Base-by-base conservation (phyloP, 2,113 vertebrate genomes). In the Forbesichthys agassizii region DNA sequence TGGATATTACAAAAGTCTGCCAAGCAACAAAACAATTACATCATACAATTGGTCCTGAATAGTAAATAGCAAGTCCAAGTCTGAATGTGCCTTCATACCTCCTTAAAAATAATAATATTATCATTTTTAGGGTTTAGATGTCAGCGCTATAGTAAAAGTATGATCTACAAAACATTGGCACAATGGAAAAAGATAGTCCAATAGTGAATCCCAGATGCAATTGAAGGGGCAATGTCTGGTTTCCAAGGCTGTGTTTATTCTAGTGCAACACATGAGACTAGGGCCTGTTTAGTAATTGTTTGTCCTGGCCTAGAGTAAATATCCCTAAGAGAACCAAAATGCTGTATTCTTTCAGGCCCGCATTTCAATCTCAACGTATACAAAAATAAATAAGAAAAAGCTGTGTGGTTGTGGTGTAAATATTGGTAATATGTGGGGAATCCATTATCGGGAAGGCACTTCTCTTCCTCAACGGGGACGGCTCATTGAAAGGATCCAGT, bases 111-210 rank as follows among this genome's bases (percentile, higher is more conserved):
- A 86, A 83, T 82, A 66, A 82, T 75, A 83, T 84, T 86, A 85
- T 85, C 87, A 83, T 88, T 84, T 80, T 75, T 78, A 62, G 62
- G 69, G 49, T 76, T 83, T 49, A 58, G 73, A 81, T 74, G 65
- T 59, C 80, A 85, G 68, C 75, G 81, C 76, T 55, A 48, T 54
- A 51, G 55, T 88, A 84, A 74, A 83, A 82, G 74, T 77, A 68
- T 42, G 79, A 82, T 86, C 82, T 81, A 80, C 71, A 78, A 88
- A 91, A 87, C 88, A 87, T 72, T 82, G 84, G 84, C 84, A 86
- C 67, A 27, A 81, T 86, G 86, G 88, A 75, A 83, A 86, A 90
- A 83, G 66, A 83, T 66, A 12, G 74, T 63, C 53, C 75, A 57
- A 65, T 57, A 79, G 75, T 68, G 67, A 68, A 54, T 77, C 57